Evolutionary conservation across 2,797 vertebrate genomes (phyloP), one percentile per base, ranked within the genome.

Genomic region (Lagocephalus sceleratus): DNA sequence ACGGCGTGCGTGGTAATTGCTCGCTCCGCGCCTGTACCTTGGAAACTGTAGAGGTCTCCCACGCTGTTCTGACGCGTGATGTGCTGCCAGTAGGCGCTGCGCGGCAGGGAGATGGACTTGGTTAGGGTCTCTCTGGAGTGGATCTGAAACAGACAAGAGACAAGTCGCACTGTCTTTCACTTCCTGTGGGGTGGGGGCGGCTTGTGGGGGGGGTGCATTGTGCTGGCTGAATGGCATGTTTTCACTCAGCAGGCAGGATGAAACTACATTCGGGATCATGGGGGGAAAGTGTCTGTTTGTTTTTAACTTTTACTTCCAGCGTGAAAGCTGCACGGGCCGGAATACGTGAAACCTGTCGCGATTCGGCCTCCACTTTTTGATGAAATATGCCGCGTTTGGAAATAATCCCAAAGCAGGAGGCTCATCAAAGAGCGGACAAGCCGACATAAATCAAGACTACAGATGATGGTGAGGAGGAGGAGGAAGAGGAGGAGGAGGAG

Each of bases 61-160:
- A 96, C 90, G 52, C 97, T 99, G 91, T 92, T 96, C 88, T 98
- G 97, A 66, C 94, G 93, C 6, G 94, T 98, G 87, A 99, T 99
- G 76, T 99, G 96, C 81, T 98, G 97, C 96, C 97, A 99, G 84
- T 99, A 98, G 0, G 94, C 96, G 15, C 97, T 98, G 20, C 97
- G 94, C 57, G 97, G 97, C 71, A 99, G 93, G 32, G 97, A 98
- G 83, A 98, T 94, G 29, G 97, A 97, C 89, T 97, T 98, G 74
- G 93, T 95, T 76, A 98, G 87, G 21, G 88, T 94, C 79, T 97
- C 95, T 69, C 92, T 93, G 68, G 93, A 94, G 85, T 95, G 93
- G 78, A 94, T 92, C 96, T 99, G 81, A 76, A 92, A 83, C 60
- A 85, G 67, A 75, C 41, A 69, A 35, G 17, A 68, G 47, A 51